Percentiles rank a stretch among this genome's conserved stretches.
Conservation (phyloP, 2,113 vertebrate genomes). For the Rhinogobius similis region DNA sequence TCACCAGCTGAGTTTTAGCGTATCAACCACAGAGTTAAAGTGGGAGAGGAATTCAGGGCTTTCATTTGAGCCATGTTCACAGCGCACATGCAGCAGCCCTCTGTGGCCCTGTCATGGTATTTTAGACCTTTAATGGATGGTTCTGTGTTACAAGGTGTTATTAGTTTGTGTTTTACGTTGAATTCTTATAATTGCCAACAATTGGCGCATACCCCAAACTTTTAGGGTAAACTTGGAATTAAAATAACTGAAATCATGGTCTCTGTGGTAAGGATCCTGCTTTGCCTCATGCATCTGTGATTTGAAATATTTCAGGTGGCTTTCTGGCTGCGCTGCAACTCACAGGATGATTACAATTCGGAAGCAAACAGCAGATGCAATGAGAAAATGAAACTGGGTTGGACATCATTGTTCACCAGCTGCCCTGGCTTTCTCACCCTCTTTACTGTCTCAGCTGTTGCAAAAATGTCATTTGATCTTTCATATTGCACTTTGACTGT, state of each 20-base stretch:
- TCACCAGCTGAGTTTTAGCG: conserved; percentile 39
- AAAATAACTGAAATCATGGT: conserved; percentile 17
- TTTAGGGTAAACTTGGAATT: not conserved
- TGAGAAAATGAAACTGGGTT: conserved; percentile 34
- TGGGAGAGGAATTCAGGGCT: conserved; percentile 43
- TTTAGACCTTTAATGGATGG: conserved; percentile 66
- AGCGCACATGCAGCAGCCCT: conserved; percentile 36
- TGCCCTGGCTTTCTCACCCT: conserved; percentile 11
- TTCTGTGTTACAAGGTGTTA: conserved; percentile 55
- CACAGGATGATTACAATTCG: conserved; percentile 57
- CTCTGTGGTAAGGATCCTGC: too few species aligned
- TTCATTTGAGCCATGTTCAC: conserved; percentile 45
- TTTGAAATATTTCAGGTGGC: not conserved
- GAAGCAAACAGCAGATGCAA: conserved; percentile 46
- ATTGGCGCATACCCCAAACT: conserved; percentile 17
- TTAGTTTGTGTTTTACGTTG: conserved; percentile 28
- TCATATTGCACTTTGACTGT: conserved; percentile 15
- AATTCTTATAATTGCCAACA: conserved; percentile 53
- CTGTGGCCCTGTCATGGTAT: conserved; percentile 55
- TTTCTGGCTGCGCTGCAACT: conserved; percentile 32
- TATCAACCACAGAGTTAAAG: conserved; percentile 45
- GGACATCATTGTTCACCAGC: conserved; percentile 34
- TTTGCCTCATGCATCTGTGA: conserved; percentile 43
- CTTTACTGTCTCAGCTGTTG: conserved; percentile 11
- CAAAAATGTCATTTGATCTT: conserved; percentile 3